phyloP scores from a whole-genome alignment of 1,140 invertebrate genomes.

The Pinna nobilis region DNA sequence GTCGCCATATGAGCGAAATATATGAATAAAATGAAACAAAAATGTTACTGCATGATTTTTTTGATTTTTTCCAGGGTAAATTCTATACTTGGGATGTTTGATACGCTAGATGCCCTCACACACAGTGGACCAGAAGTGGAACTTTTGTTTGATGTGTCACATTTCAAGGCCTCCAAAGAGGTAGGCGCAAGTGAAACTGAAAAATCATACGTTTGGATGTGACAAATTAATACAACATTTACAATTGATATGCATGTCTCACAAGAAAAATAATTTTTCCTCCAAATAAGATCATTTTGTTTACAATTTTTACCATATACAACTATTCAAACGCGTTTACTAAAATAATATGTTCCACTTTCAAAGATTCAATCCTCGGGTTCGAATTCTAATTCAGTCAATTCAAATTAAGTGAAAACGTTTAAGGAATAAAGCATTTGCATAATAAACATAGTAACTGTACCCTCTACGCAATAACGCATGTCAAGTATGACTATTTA shows the following conservation, averaged over 20 bases:
- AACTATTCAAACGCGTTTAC: no score
- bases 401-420: background rate
- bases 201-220: no score
- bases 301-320: background rate
- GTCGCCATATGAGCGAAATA: background rate
- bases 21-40: background rate
- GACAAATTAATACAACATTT: no score
- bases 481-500: background rate
- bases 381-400: no score
- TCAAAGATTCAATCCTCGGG: no score
- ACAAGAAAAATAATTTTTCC: no score
- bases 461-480: background rate
- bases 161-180: no score
- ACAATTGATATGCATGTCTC: no score
- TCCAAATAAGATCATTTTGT: background rate
- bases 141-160: no score
- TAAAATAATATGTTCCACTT: no score
- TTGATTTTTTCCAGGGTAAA: constrained; percentile 39
- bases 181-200: no score
- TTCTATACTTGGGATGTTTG: constrained; percentile 36
- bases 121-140: no score
- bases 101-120: constrained; percentile 45
- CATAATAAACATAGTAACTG: background rate
- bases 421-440: background rate
- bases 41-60: background rate